These are phyloP conservation scores for Ciconia maguari DNA, from an alignment of 2,113 vertebrate species.

Conservation along the genomic window DNA sequence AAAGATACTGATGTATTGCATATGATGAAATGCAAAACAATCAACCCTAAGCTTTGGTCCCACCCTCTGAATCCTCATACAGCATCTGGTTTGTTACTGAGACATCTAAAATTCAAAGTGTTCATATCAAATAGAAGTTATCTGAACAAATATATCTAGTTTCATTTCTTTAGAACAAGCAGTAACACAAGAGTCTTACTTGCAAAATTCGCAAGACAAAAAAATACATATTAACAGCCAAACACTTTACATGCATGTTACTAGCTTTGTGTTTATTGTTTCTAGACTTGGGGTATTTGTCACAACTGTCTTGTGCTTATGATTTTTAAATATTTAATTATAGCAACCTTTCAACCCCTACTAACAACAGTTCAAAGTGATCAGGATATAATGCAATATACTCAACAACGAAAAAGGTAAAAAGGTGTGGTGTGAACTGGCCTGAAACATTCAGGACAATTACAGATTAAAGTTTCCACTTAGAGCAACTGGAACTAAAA, in stretches of 20 bases:
- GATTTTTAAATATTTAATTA: neutral
- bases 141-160: neutral
- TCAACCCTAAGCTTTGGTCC: slow-evolving; percentile 40
- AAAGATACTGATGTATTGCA: slow-evolving; percentile 65
- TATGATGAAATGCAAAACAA: slow-evolving; percentile 59
- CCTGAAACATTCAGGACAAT: neutral
- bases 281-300: neutral
- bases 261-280: slow-evolving; percentile 13
- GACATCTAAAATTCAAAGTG: slow-evolving; percentile 22
- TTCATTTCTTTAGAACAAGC: slow-evolving; percentile 40
- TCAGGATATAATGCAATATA: neutral
- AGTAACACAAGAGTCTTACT: slow-evolving; percentile 32
- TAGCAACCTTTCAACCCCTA: neutral
- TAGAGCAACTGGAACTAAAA: neutral
- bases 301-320: neutral
- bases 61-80: slow-evolving; percentile 38
- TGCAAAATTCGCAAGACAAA: neutral
- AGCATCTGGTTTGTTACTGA: slow-evolving; percentile 24
- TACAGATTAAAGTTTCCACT: neutral
- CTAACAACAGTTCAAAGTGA: neutral
- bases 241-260: neutral
- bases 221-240: slow-evolving; percentile 19
- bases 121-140: neutral
- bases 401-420: neutral
- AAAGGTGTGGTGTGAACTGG: neutral